Evolutionary conservation across 2,888 invertebrate species (phyloP).

Genomic region (Dinocampus coccinellae): DNA sequence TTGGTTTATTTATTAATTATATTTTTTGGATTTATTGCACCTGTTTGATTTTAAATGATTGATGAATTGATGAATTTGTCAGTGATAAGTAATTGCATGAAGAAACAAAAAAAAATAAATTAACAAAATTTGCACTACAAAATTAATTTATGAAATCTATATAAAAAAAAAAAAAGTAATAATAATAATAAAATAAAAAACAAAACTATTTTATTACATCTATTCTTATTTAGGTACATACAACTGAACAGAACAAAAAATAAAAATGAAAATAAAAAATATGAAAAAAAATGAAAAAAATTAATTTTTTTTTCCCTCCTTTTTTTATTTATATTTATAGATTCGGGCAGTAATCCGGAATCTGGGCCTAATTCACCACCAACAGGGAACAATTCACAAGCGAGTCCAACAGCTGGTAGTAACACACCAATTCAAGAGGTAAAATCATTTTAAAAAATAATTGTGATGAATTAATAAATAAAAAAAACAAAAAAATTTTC

Average conservation of each 20-base stretch:
- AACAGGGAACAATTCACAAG: constrained; percentile 71
- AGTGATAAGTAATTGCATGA: constrained; percentile 66
- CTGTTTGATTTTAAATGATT: constrained; percentile 61
- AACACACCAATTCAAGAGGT: constrained; percentile 82
- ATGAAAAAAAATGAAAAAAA: background rate
- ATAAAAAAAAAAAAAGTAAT: no score
- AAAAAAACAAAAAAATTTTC: background rate
- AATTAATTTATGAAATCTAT: no score
- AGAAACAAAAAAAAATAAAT: constrained; percentile 48
- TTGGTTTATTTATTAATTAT: no score
- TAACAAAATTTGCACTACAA: no score
- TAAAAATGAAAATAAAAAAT: background rate
- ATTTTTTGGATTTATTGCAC: constrained; percentile 54
- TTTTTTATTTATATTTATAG: constrained; percentile 55
- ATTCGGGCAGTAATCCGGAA: constrained; percentile 78
- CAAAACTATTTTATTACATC: no score
- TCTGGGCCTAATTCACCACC: constrained; percentile 84
- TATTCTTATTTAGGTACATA: no score
- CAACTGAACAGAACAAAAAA: background rate
- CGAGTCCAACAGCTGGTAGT: constrained; percentile 76
- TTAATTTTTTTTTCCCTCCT: no score
- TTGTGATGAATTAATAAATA: background rate
- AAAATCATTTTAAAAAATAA: constrained; percentile 34
- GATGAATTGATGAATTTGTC: constrained; percentile 64
- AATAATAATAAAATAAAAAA: no score